phyloP scores from a whole-genome alignment of 1,140 invertebrate genomes.

The Drosophila suzukii region DNA sequence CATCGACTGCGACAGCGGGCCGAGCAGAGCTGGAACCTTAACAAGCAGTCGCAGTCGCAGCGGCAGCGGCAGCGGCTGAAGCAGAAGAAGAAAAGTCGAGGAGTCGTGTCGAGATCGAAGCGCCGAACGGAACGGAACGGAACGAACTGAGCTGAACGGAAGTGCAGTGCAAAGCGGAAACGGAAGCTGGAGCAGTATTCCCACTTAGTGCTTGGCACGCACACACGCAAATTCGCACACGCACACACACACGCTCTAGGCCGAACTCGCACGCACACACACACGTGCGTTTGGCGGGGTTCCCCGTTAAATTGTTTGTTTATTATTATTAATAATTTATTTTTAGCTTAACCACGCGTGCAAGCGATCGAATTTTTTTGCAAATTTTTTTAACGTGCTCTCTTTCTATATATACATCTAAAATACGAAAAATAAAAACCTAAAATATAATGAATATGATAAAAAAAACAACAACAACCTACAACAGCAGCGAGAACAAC shows the following conservation, averaged over 20 bases:
- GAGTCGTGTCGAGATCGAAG: conserved; percentile 77
- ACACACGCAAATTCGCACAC: conserved; percentile 18
- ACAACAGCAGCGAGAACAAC: conserved; percentile 46
- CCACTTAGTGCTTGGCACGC: conserved; percentile 48
- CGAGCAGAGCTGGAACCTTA: conserved; percentile 14
- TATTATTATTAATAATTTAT: conserved; percentile 8
- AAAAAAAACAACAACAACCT: conserved; percentile 4
- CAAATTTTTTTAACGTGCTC: conserved; percentile 70
- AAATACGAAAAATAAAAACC: conserved; percentile 8
- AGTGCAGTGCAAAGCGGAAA: conserved; percentile 77
- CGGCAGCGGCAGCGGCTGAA: conserved; percentile 1
- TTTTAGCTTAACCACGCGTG: conserved; percentile 9
- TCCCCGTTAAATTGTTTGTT: conserved; percentile 9
- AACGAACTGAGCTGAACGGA: conserved; percentile 50
- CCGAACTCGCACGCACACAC: conserved; percentile 8
- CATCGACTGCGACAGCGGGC: conserved; percentile 14
- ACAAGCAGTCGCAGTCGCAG: not conserved
- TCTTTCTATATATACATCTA: conserved; percentile 27
- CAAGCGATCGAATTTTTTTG: conserved; percentile 35
- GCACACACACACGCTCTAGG: conserved; percentile 4
- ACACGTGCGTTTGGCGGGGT: conserved; percentile 17
- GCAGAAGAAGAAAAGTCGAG: conserved; percentile 27
- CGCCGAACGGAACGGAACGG: conserved; percentile 55
- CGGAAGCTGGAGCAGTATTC: conserved; percentile 66
- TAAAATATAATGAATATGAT: conserved; percentile 2